These are phyloP conservation scores for Pagrus major DNA, from an alignment of 2,113 vertebrate genomes.

Conservation along the genomic window DNA sequence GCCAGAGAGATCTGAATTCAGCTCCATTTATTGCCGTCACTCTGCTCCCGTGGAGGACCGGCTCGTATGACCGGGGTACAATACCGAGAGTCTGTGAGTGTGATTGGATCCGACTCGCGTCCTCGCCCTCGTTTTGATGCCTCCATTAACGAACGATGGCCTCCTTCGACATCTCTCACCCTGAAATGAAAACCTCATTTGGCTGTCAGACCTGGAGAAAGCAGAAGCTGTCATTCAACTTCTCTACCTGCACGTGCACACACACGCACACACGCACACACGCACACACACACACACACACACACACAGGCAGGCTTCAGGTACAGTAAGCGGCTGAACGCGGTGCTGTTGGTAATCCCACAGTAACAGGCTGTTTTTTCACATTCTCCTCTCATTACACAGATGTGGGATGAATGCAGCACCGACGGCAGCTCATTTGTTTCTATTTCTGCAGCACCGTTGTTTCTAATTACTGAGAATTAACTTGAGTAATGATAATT, in stretches of 20 bases:
- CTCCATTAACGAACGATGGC: background rate
- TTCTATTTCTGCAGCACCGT: background rate
- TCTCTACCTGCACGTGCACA: too few species aligned
- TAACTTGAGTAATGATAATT: background rate
- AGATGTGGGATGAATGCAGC: background rate
- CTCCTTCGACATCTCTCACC: background rate
- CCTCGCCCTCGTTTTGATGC: slow-evolving; percentile 7
- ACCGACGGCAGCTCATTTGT: slow-evolving; percentile 1
- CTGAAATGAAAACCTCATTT: slow-evolving; percentile 4
- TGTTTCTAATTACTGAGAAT: background rate
- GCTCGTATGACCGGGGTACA: background rate
- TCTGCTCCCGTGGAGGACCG: background rate
- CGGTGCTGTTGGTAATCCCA: background rate
- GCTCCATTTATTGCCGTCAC: background rate
- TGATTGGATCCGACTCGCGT: background rate
- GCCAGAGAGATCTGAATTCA: background rate
- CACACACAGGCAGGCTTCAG: background rate
- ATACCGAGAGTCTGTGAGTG: background rate
- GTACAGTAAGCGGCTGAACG: background rate
- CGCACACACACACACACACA: background rate
- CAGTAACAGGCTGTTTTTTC: background rate
- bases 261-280: background rate
- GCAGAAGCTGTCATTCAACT: background rate
- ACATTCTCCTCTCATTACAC: background rate
- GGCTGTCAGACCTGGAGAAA: background rate